Evolutionary conservation across 2,888 invertebrate species (phyloP), one percentile per base, ranked within the genome.

Genomic region (Mystacides longicornis): DNA sequence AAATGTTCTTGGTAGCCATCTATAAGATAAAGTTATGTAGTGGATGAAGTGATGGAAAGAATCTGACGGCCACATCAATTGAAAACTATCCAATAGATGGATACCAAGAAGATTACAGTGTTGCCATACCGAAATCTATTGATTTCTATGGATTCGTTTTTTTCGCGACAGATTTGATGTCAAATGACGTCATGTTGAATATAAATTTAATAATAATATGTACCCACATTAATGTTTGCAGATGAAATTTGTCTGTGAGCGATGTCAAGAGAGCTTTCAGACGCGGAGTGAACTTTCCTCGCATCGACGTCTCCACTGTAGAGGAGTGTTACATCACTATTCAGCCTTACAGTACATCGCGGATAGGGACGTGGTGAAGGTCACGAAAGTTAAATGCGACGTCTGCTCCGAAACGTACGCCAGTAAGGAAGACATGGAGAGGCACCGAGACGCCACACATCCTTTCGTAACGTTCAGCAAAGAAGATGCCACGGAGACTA

Each of bases 401-500:
- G 70, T 77, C 22, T 77, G 77, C 49, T 74, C 73, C 16, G 73
- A 74, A n/a, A 68, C 63, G 48, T 77, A 75, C 58, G 49, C 65
- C 0, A 69, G 65, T 58, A 71, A 73, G 57, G 63, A 62, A 51
- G 64, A 65, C 27, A 77, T 77, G 77, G 62, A 70, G 37, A 69
- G 70, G 62, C 77, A 77, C 55, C 75, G 77, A 65, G 68, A 77
- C n/a, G 31, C 54, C 49, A 74, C 71, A 0, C 77, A 77, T 54
- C 77, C 77, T 0, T 77, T 77, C 57, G 75, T 77, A 49, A 75
- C 74, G 60, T 74, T 77, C 51, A 73, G 75, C 1, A 75, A 73
- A 53, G 77, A 76, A 20, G 75, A 75, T 63, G 55, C 49, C 14
- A 74, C 68, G 20, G 75, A 75, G 1, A 74, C 71, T 65, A 72